Base-by-base conservation (phyloP, 53 echinoderm and acorn worm species). In the Astropecten irregularis region DNA sequence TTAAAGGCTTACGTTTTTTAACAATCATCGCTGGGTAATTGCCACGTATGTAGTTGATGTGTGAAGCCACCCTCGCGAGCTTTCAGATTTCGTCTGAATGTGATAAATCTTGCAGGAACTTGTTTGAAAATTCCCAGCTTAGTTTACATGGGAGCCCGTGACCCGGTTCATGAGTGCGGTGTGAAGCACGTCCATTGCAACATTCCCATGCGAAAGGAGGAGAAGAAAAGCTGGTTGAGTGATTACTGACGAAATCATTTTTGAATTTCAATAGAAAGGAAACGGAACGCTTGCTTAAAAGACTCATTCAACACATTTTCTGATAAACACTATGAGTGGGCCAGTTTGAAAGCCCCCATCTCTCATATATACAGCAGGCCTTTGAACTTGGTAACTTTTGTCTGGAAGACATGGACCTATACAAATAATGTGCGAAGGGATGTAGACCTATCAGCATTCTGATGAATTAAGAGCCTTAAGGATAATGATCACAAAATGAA, bases 291-390 rank as follows among this genome's bases (percentile, higher is more conserved):
- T 14, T 3, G 35, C 65, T 65, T 65, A 8, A 65, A 65, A 65
- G 18, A 65, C 65, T 65, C 65, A 65, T 36, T 65, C 65, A 65
- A 37, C 65, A 65, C 36, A 19, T 61, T 61, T 33, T 14, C 3
- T 30, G 1, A 38, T 65, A 65, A 65, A 65, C 65, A 65, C 3
- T n/a, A 38, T 9, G 28, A 29, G 28, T 38, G 10, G 18, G 1
- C n/a, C n/a, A 61, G 1, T 8, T 27, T 7, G 23, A 7, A 58
- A 36, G 11, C 36, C 65, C 19, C 19, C 36, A 65, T 65, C 36
- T 65, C 38, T 65, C 65, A 35, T 37, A 38, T 34, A n/a, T n/a
- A n/a, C n/a, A n/a, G n/a, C 8, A 37, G 39, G 59, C 38, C 65
- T 38, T 65, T 65, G 65, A 65, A 37, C 65, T 37, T 8, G 37